phyloP scores from a whole-genome alignment of 2,113 vertebrate species.

The Salvelinus namaycush region DNA sequence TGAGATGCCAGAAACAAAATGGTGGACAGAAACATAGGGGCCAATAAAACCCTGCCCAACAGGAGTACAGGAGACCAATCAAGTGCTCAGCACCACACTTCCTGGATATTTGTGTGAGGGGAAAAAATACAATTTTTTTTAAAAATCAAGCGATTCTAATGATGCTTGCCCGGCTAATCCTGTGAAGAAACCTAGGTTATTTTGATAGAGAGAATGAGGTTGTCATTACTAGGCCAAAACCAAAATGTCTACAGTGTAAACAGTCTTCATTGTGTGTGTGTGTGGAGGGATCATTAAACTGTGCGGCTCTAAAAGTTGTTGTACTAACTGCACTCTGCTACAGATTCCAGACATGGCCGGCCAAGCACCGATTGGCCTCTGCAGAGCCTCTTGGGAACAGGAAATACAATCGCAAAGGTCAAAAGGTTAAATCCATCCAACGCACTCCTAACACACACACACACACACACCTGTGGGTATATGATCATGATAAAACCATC shows the following conservation, averaged over 20 bases:
- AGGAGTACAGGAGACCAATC: slow-evolving; percentile 76
- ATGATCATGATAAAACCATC: slow-evolving; percentile 57
- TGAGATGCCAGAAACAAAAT: slow-evolving; percentile 76
- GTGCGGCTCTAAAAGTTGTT: background rate
- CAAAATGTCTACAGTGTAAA: slow-evolving; percentile 24
- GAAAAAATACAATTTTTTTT: background rate
- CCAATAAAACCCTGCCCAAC: slow-evolving; percentile 60
- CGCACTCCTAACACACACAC: slow-evolving; percentile 68
- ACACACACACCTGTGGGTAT: slow-evolving; percentile 69
- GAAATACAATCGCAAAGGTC: slow-evolving; percentile 81
- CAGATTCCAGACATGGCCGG: slow-evolving; percentile 47
- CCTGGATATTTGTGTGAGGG: slow-evolving; percentile 17
- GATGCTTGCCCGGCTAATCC: slow-evolving; percentile 15
- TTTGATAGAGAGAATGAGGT: slow-evolving; percentile 6
- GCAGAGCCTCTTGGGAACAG: slow-evolving; percentile 59
- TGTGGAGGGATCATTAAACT: background rate
- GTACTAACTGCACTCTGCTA: background rate
- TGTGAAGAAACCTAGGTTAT: slow-evolving; percentile 24
- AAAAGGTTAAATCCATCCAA: slow-evolving; percentile 66
- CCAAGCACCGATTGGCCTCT: slow-evolving; percentile 57
- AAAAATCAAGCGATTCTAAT: background rate
- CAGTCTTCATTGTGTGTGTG: background rate
- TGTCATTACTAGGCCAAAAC: background rate
- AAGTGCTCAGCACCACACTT: slow-evolving; percentile 56
- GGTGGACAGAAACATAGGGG: slow-evolving; percentile 34